phyloP scores from a whole-genome alignment of 2,113 vertebrate genomes.

The Ramphastos sulfuratus region DNA sequence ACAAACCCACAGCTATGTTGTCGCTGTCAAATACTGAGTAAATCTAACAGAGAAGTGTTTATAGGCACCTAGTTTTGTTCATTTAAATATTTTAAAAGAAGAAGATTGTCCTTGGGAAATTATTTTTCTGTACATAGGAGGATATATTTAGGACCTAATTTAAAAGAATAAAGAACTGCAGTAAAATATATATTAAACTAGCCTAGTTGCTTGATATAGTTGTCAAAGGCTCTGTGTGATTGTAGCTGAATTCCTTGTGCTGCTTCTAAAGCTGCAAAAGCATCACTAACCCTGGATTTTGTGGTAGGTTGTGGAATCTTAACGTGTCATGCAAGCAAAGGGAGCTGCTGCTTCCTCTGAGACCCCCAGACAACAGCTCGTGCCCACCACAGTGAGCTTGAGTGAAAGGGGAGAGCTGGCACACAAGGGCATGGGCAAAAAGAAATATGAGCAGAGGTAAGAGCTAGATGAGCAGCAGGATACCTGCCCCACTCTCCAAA shows the following conservation, averaged over 20 bases:
- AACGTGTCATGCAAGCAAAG: neutral
- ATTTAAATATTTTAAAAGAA: slow-evolving; percentile 49
- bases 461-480: neutral
- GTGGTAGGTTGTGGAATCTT: neutral
- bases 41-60: neutral
- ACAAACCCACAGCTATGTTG: neutral
- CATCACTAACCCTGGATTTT: neutral
- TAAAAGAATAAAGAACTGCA: slow-evolving; percentile 60
- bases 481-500: neutral
- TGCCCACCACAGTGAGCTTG: rapidly evolving
- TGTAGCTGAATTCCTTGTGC: neutral
- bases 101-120: slow-evolving; percentile 56
- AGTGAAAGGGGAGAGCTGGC: neutral
- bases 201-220: neutral
- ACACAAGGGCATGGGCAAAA: neutral
- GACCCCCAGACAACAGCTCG: neutral
- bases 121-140: slow-evolving; percentile 74
- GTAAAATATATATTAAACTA: neutral
- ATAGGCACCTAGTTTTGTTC: slow-evolving; percentile 46
- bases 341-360: neutral
- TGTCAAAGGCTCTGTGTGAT: neutral
- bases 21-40: slow-evolving; percentile 8
- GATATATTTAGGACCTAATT: slow-evolving; percentile 70
- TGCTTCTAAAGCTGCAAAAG: neutral
- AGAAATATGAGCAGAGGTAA: neutral